Base-by-base conservation (phyloP, 2,888 invertebrate species). In the Athripsodes cinereus region DNA sequence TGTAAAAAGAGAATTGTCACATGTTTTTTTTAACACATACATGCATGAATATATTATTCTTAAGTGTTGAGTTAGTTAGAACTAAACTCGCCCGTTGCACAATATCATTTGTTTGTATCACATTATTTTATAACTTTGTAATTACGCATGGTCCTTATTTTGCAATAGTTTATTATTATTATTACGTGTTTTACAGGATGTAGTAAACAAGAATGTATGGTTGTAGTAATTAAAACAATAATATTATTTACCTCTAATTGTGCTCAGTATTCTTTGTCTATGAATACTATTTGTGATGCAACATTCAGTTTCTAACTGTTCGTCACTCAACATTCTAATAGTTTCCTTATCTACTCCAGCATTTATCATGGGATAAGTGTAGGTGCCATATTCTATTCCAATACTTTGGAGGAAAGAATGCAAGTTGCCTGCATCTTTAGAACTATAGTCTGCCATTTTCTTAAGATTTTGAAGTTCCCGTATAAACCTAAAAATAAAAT, bases 401-500 rank as follows among this genome's bases (percentile, higher is more conserved):
- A 97, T 86, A 47, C 81, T 81, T 69, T 87, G 88, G 46, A 98
- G 78, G 71, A 94, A 92, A 60, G 85, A 85, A 69, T 93, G 92
- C 64, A 98, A 82, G 71, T 91, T 92, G n/a, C 92, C 89, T 5
- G 89, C 85, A 72, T 98, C 97, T 68, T 91, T 85, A 54, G 96
- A 96, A 63, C 93, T 93, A 72, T 97, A 98, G 72, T 97, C 96
- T 13, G 97, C 93, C 87, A 95, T 92, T 72, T 91, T 90, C 74
- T 97, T 97, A 64, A 98, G 78, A 71, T 90, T 92, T 70, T 90
- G 90, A 64, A 98, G 79, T 75, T 97, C 96, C 67, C 97, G 79
- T 55, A 92, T 88, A 77, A 98, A 97, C 72, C 93, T 86, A 69
- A 35, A 54, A 19, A 47, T n/a, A 8, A 47, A 8, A 20, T 10